Evolutionary conservation across 1,140 invertebrate species (phyloP).

Genomic region (Apis mellifera): Amel_HAv3.1 CM009945.2:8505501-8506000

Average conservation of each 20-base stretch:
- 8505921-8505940: constrained; percentile 27
- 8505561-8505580: constrained; percentile 39
- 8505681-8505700: too few relatives aligned
- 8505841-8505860: constrained; percentile 5
- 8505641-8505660: too few relatives aligned
- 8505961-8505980: not conserved
- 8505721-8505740: too few relatives aligned
- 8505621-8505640: not conserved
- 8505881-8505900: constrained; percentile 48
- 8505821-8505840: not conserved
- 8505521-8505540: constrained; percentile 72
- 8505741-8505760: too few relatives aligned
- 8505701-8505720: too few relatives aligned
- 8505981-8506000: constrained; percentile 34
- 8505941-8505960: not conserved
- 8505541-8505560: constrained; percentile 13
- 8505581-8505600: constrained; percentile 9
- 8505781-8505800: too few relatives aligned
- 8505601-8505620: not conserved
- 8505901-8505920: constrained; percentile 24
- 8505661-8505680: too few relatives aligned
- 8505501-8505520: constrained; percentile 64
- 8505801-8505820: not conserved
- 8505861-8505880: not conserved
- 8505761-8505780: too few relatives aligned